Evolutionary conservation across 2,797 vertebrate species (phyloP).

Genomic region (Halcyon chelicuti): DNA sequence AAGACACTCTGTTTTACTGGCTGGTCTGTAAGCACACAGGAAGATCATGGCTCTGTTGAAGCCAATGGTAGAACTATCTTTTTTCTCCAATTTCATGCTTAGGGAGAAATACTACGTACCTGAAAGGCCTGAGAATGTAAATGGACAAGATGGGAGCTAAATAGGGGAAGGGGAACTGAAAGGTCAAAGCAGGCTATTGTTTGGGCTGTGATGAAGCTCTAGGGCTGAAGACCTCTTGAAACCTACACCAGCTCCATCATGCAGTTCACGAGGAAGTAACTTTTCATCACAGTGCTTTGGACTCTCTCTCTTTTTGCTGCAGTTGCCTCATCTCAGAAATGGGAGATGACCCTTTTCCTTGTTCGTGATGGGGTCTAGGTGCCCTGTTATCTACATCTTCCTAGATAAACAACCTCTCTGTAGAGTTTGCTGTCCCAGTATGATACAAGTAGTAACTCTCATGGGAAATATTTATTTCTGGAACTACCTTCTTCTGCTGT

Average conservation of each 20-base stretch:
- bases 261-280: background rate
- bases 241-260: background rate
- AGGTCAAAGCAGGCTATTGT: background rate
- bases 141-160: background rate
- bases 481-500: background rate
- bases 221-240: background rate
- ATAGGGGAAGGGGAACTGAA: background rate
- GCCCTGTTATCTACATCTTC: background rate
- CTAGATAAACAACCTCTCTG: background rate
- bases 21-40: background rate
- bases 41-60: background rate
- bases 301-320: rapidly evolving
- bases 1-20: background rate
- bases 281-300: background rate
- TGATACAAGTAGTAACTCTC: background rate
- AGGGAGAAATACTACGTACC: background rate
- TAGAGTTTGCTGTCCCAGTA: background rate
- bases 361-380: background rate
- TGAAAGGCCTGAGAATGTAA: background rate
- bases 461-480: background rate
- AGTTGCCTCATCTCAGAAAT: background rate
- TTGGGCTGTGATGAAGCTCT: background rate
- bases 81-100: background rate
- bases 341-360: background rate
- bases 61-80: background rate